Percentiles rank a stretch among this genome's conserved stretches.
Evolutionary conservation across 1,140 invertebrate species (phyloP).

Genomic region (Zaprionus taronus): DNA sequence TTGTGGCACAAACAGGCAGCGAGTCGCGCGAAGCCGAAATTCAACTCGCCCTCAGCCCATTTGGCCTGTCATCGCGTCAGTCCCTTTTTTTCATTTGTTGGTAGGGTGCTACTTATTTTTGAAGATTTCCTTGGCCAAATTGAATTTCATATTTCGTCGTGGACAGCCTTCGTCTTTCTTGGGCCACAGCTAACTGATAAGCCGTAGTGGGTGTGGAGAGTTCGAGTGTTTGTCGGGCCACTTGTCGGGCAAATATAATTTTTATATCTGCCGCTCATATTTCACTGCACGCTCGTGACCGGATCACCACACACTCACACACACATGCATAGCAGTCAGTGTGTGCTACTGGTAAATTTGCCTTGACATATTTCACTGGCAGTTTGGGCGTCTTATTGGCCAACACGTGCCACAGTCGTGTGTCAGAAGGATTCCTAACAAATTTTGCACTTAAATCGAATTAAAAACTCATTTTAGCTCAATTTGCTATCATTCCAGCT

Average conservation of each 20-base stretch:
- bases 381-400: constrained; percentile 17
- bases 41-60: constrained; percentile 10
- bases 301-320: constrained; percentile 1
- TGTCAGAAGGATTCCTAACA: neutral
- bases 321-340: neutral
- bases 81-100: constrained; percentile 24
- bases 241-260: constrained; percentile 70
- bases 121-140: constrained; percentile 59
- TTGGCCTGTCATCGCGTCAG: constrained; percentile 31
- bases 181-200: constrained; percentile 45
- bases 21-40: constrained; percentile 19
- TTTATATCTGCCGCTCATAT: constrained; percentile 65
- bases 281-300: constrained; percentile 53
- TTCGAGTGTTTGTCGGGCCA: constrained; percentile 55
- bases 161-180: constrained; percentile 32
- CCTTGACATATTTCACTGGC: constrained; percentile 62
- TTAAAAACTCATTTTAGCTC: constrained; percentile 77
- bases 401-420: constrained; percentile 43
- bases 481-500: constrained; percentile 56
- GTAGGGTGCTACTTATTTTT: constrained; percentile 8
- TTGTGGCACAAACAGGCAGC: constrained; percentile 62
- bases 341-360: constrained; percentile 51
- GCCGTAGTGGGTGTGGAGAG: constrained; percentile 3
- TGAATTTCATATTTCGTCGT: constrained; percentile 64
- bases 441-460: constrained; percentile 59